Evolutionary conservation across 2,888 invertebrate genomes (phyloP), one percentile per base, ranked within the genome.

Genomic region (Nyleta sp.): DNA sequence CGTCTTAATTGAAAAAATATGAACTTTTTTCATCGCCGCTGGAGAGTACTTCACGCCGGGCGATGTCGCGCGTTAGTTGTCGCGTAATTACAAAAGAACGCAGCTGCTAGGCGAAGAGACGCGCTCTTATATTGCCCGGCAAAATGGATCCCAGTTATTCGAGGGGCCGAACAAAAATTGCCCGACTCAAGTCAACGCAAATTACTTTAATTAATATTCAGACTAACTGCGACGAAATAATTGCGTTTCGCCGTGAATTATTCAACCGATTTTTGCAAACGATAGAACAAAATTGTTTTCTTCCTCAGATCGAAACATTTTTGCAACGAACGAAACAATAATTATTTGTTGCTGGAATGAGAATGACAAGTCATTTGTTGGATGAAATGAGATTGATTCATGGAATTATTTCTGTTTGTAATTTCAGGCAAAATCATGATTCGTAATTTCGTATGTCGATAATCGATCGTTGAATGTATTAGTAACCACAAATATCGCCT

Each of bases 1-100:
- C 82, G 84, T 85, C 85, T 87, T 90, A 89, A 90, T 90, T 89
- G 89, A 90, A 90, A 90, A 90, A 89, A 89, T 88, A 89, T 88
- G 87, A 89, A 88, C 86, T 90, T 90, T 88, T 88, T 86, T 83
- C 81, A 80, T 83, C 85, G 85, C 82, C 87, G 83, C 85, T 82
- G 68, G 84, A 87, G 85, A 86, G 87, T 83, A 88, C 88, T 88
- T 87, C 82, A 81, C 82, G 79, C 80, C 82, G 68, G 46, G 73
- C 65, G 57, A 79, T 74, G 79, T 74, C 78, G 80, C 82, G 59
- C 78, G 73, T 80, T 80, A 80, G 80, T 81, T 83, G 80, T 80
- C 80, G 71, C 73, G 57, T 81, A 81, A 84, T 83, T 84, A 83
- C 59, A 78, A 82, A 83, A 83, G 81, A 82, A 82, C 78, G 80